Conservation (phyloP, 2,888 invertebrate genomes). For the Amblyteles armatorius region DNA sequence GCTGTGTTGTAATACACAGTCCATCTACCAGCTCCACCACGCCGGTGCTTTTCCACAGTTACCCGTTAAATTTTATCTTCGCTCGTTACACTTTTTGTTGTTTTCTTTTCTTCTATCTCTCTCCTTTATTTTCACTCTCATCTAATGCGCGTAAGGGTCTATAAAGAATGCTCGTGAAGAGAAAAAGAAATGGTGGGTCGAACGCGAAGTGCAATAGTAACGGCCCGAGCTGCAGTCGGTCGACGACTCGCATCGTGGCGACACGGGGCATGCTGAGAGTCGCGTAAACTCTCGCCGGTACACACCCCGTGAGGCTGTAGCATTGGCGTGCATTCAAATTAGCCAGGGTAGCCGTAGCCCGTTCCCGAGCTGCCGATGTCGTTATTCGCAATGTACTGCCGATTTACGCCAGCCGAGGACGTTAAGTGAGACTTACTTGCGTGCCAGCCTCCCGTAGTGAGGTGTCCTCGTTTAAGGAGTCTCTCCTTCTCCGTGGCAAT, state of each 20-base stretch:
- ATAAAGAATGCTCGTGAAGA: slow-evolving; percentile 63
- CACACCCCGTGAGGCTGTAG: slow-evolving; percentile 34
- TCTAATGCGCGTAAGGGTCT: slow-evolving; percentile 59
- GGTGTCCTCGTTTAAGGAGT: slow-evolving; percentile 56
- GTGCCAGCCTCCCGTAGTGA: slow-evolving; percentile 24
- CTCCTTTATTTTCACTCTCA: slow-evolving; percentile 55
- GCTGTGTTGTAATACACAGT: slow-evolving; percentile 38
- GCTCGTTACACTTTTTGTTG: slow-evolving; percentile 48
- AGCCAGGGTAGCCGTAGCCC: slow-evolving; percentile 63
- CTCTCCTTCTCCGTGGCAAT: slow-evolving; percentile 35
- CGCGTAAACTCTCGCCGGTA: slow-evolving; percentile 58
- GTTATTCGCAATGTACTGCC: slow-evolving; percentile 70
- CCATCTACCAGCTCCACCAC: slow-evolving; percentile 17
- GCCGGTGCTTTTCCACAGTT: slow-evolving; percentile 18
- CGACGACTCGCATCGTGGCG: slow-evolving; percentile 48
- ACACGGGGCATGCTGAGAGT: slow-evolving; percentile 48
- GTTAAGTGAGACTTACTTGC: slow-evolving; percentile 70
- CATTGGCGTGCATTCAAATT: slow-evolving; percentile 70
- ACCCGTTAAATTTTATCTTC: slow-evolving; percentile 62
- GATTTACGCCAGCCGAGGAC: slow-evolving; percentile 65
- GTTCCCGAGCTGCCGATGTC: slow-evolving; percentile 66
- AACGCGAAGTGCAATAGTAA: slow-evolving; percentile 51
- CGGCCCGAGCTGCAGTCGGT: slow-evolving; percentile 58
- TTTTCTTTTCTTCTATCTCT: slow-evolving; percentile 29
- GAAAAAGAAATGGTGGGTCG: slow-evolving; percentile 67